These are phyloP conservation scores for Hybognathus amarus DNA, from an alignment of 2,797 vertebrate genomes.

Conservation along the genomic window DNA sequence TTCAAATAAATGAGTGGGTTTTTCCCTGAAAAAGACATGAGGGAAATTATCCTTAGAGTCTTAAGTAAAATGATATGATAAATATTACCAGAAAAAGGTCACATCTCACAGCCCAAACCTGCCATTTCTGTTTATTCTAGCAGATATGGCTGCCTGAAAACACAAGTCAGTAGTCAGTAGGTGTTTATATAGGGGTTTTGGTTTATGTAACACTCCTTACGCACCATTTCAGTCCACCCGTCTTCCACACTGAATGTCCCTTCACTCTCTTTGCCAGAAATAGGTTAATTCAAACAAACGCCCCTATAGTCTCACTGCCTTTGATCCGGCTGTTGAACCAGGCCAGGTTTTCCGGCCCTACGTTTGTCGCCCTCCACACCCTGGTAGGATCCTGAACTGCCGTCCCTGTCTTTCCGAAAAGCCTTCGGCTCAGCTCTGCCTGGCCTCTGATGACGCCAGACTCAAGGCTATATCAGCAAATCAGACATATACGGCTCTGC, in stretches of 20 bases:
- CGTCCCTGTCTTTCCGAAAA: constrained; percentile 25
- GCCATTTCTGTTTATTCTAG: constrained; percentile 53
- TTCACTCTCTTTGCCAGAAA: constrained; percentile 47
- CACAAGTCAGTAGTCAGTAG: constrained; percentile 53
- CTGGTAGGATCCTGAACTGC: constrained; percentile 29
- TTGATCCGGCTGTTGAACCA: constrained; percentile 47
- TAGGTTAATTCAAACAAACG: constrained; percentile 52
- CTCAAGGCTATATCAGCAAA: constrained; percentile 55
- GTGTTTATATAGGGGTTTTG: constrained; percentile 54
- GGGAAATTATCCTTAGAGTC: not conserved
- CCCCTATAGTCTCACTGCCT: constrained; percentile 43
- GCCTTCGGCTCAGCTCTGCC: constrained; percentile 24
- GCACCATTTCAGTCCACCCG: constrained; percentile 36
- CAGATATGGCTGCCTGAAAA: constrained; percentile 48
- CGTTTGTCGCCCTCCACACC: constrained; percentile 37
- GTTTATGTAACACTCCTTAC: constrained; percentile 49
- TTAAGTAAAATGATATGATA: constrained; percentile 13
- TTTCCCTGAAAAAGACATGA: not conserved
- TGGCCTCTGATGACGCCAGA: constrained; percentile 16
- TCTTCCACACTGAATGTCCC: constrained; percentile 39
- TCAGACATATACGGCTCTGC: constrained; percentile 25
- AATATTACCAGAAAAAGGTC: constrained; percentile 1
- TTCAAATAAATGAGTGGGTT: not conserved
- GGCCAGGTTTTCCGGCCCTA: constrained; percentile 39
- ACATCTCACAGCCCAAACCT: constrained; percentile 26